Base-by-base conservation (phyloP, 2,113 vertebrate genomes). In the Atractosteus spatula region DNA sequence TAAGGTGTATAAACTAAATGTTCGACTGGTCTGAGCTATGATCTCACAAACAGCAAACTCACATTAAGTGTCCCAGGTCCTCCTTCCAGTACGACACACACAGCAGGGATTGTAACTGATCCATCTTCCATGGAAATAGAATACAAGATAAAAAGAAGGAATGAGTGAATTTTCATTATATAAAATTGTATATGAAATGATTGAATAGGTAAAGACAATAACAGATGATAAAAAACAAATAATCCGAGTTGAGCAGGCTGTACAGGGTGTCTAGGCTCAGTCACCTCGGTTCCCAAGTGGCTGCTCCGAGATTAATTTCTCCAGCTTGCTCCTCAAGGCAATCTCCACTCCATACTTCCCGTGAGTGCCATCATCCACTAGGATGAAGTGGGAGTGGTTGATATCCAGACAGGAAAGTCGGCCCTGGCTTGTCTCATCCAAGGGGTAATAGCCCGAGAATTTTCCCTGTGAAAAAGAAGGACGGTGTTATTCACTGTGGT, bases 381-480 rank as follows among this genome's bases (percentile, higher is more conserved):
- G 88, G 79, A 99, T 92, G 82, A 99, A 99, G 77, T 99, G 96
- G 3, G 96, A 94, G 73, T 99, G 97, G 80, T 98, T 99, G 86
- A 82, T 91, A 73, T 99, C 97, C 17, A 99, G 89, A 76, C 96
- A 96, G 0, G 95, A 94, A 55, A 96, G 83, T 1, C 61, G 79
- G 11, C 94, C 95, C 71, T 98, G 95, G 70, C 85, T 89, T 61
- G 91, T 88, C 69, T 92, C 90, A n/a, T 97, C 96, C 82, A 96
- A 61, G 0, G 78, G 0, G 0, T 99, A 98, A 74, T 95, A 74
- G 0, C 95, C 95, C 1, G 94, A 95, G 74, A 95, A 97, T 56
- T 89, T 55, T 0, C 94, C 97, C 96, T 99, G 78, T 0, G 62
- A 14, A 29, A 4, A 29, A 29, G 29, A 29, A 29, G 29, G 29